Base-by-base conservation (phyloP, 2,888 invertebrate genomes). In the Drosophila recens region DNA sequence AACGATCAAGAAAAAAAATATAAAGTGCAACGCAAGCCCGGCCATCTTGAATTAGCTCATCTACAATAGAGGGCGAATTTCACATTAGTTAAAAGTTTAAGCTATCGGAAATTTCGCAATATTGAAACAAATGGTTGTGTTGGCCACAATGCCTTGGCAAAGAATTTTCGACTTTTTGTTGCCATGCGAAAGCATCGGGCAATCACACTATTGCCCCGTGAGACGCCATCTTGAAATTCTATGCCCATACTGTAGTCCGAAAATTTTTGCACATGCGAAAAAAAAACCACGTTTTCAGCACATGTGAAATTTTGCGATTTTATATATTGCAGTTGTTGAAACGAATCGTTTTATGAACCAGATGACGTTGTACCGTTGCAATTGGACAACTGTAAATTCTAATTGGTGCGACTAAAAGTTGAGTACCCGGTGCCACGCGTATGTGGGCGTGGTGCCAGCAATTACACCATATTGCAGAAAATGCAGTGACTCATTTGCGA, bases 171-270 rank as follows among this genome's bases (percentile, higher is more conserved):
- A 56, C 15, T 51, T 65, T 57, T 46, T 51, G 33, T 63, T 57
- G 58, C 52, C 52, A 36, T 36, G 57, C 38, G 57, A 54, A 57
- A 53, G 53, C 33, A 38, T 43, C 34, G 36, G 17, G 52, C 43
- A 71, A 75, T 86, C 84, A 74, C 70, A 80, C 71, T 65, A 72
- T 64, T 15, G 48, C 64, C 51, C 36, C 40, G 64, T 65, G 56
- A 27, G 72, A 43, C 79, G 90, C 89, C 89, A 89, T 89, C 72
- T 89, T 89, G 90, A 82, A 89, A 80, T 73, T 75, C 75, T 72
- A 66, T 73, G 82, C 72, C 74, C 17, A 63, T 58, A 74, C 27
- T 83, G 40, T 38, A 30, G 62, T 34, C 58, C 56, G 57, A 67
- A 78, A 82, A 79, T 70, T 73, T 73, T 79, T 67, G 68, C 62